phyloP scores from a whole-genome alignment of 2,888 invertebrate genomes.

The Orgyia antiqua region DNA sequence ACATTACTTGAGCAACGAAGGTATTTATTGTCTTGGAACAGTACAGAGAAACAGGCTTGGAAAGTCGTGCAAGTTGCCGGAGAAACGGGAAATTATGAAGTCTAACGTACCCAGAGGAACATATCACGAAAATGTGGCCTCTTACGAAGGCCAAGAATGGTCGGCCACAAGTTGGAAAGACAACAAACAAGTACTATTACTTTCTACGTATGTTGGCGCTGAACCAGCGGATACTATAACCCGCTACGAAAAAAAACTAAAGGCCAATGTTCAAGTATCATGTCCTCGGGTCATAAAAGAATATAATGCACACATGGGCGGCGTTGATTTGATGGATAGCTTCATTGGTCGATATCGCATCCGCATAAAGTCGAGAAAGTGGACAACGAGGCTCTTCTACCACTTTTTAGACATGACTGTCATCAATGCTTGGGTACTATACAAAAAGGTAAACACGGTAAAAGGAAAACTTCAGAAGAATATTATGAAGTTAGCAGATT shows the following conservation, averaged over 20 bases:
- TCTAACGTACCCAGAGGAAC: conserved; percentile 27
- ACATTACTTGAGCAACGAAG: conserved; percentile 30
- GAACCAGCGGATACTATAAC: conserved; percentile 22
- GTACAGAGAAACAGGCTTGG: conserved; percentile 34
- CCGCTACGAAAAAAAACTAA: conserved; percentile 24
- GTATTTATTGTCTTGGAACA: conserved; percentile 35
- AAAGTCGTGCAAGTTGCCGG: conserved; percentile 14
- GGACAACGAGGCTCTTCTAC: conserved; percentile 20
- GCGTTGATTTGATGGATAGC: conserved; percentile 7
- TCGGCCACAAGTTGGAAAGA: conserved; percentile 15
- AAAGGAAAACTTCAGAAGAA: conserved; percentile 5
- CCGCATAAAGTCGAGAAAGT: conserved; percentile 22
- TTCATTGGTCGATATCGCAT: conserved; percentile 26
- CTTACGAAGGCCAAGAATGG: conserved; percentile 9
- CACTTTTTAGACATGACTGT: conserved; percentile 13
- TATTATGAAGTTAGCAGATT: conserved; percentile 32
- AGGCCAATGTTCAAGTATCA: conserved; percentile 27
- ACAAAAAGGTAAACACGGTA: conserved; percentile 11
- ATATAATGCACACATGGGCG: conserved; percentile 17
- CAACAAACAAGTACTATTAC: conserved; percentile 32
- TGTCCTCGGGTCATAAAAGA: conserved; percentile 30
- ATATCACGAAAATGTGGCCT: conserved; percentile 28
- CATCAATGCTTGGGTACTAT: conserved; percentile 6
- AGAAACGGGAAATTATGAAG: conserved; percentile 3
- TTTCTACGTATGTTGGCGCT: conserved; percentile 35